These are phyloP conservation scores for Ispidina lecontei DNA, from an alignment of 2,797 vertebrate genomes.

Conservation along the genomic window DNA sequence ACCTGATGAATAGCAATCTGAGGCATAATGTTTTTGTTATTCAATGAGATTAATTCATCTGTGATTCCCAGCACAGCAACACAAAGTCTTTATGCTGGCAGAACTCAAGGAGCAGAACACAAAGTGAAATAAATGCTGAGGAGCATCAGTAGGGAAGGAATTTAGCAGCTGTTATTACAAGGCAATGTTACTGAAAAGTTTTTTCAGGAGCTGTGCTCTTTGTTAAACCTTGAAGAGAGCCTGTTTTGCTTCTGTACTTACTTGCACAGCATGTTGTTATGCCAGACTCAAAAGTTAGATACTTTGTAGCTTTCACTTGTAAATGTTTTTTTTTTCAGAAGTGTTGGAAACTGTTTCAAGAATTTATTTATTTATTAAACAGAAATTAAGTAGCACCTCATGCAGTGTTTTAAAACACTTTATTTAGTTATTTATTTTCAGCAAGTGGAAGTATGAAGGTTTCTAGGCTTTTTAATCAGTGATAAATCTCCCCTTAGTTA, in stretches of 20 bases:
- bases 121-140: neutral
- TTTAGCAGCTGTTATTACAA: neutral
- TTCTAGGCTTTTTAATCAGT: neutral
- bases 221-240: neutral
- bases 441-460: neutral
- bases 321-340: neutral
- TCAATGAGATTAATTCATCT: neutral
- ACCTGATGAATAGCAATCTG: neutral
- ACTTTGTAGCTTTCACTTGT: neutral
- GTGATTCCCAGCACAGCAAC: neutral
- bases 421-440: neutral
- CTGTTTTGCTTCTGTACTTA: neutral
- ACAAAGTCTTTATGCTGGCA: neutral
- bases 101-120: neutral
- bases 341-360: neutral
- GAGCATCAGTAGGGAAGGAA: fast-evolving
- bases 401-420: neutral
- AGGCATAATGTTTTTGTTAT: neutral
- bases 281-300: neutral
- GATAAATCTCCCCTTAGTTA: neutral
- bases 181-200: neutral
- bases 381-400: neutral
- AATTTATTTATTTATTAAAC: neutral
- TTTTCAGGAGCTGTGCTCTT: neutral
- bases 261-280: neutral